Percentiles rank a stretch among this genome's conserved stretches.
Conservation (phyloP, 2,888 invertebrate species). For the Drosophila mercatorum region DNA sequence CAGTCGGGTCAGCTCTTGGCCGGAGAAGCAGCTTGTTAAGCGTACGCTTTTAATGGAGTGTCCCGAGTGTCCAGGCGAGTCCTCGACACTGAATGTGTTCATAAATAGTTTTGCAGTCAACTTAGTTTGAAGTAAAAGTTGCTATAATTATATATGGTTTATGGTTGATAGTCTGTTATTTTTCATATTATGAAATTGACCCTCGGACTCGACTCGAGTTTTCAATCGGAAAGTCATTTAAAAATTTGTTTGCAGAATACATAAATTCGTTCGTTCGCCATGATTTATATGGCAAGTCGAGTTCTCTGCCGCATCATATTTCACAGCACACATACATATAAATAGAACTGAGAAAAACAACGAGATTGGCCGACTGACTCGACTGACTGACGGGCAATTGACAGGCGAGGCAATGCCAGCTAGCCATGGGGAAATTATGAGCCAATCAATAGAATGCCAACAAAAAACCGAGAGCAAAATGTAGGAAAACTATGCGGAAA, state of each 20-base stretch:
- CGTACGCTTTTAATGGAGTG: slow-evolving; percentile 44
- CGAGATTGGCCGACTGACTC: slow-evolving; percentile 15
- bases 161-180: neutral
- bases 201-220: neutral
- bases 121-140: neutral
- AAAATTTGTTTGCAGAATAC: neutral
- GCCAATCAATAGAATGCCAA: slow-evolving; percentile 49
- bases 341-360: neutral
- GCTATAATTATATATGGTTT: neutral
- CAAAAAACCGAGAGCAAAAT: slow-evolving; percentile 5
- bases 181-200: neutral
- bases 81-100: neutral
- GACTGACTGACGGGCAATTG: slow-evolving; percentile 36
- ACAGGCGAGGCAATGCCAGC: slow-evolving; percentile 42
- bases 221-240: neutral
- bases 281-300: neutral
- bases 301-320: neutral
- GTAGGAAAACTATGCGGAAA: slow-evolving; percentile 40
- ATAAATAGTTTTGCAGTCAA: neutral
- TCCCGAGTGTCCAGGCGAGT: slow-evolving; percentile 15
- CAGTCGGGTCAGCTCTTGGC: slow-evolving; percentile 38
- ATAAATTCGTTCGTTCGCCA: neutral
- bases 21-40: neutral
- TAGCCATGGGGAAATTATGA: slow-evolving; percentile 56
- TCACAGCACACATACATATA: neutral